Base-by-base conservation (phyloP, 2,888 invertebrate genomes). In the Limnephilus rhombicus region DNA sequence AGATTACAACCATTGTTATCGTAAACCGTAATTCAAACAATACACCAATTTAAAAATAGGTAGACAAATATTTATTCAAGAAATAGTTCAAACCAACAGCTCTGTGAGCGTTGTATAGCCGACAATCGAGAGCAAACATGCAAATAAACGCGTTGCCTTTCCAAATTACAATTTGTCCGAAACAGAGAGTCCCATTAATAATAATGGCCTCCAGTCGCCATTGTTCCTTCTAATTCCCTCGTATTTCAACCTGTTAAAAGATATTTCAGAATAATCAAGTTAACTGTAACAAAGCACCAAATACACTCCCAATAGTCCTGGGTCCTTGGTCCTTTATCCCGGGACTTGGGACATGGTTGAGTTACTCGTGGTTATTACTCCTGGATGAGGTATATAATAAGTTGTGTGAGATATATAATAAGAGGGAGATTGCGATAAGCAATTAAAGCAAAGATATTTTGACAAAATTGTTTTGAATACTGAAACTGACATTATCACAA, bases 251-350 rank as follows among this genome's bases (percentile, higher is more conserved):
- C 41, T 34, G 83, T 11, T 34, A 83, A 83, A 83, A 83, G 34
- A 83, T 83, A 83, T 37, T 37, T 83, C 34, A 83, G 83, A 83
- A 83, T 68, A 83, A 83, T 34, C 18, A 83, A 83, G 34, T 83
- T 83, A 37, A 37, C 15, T 24, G 37, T 83, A 34, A 83, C 83
- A 83, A 83, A 37, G 83, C 34, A 83, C 37, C 37, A 83, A 83
- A 83, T 83, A 83, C 83, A 83, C 83, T 34, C 83, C 83, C 83
- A 31, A 18, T 37, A 83, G 83, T 37, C 83, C 41, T 18, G 34
- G 37, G 24, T 83, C 83, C 68, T 24, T 68, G 18, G 7, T 68
- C n/a, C 68, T 24, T 49, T 49, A 49, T 3, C 49, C 49, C 24
- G 68, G 24, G 18, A 68, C 18, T 24, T 68, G 68, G 68, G 24